A percentile compares a stretch with the other conserved stretches of the same genome.
Evolutionary conservation across 1,140 invertebrate genomes (phyloP).

Genomic region (Lepeophtheirus salmonis): DNA sequence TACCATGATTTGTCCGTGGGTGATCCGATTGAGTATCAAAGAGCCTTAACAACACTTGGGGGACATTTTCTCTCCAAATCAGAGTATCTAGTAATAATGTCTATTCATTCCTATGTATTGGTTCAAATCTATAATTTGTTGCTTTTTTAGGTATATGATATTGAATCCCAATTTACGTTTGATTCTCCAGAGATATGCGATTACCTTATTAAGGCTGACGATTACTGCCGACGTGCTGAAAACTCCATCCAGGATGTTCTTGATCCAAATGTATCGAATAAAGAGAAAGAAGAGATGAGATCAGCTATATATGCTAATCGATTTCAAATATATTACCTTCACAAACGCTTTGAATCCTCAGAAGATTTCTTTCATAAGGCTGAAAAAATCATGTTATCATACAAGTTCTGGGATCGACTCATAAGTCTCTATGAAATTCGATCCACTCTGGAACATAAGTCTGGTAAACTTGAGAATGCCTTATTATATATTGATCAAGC

Average conservation of each 20-base stretch:
- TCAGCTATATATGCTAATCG: neutral
- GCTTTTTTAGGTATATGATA: neutral
- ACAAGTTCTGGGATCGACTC: neutral
- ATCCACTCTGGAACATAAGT: neutral
- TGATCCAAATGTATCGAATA: neutral
- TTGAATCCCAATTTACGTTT: neutral
- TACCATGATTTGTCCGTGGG: neutral
- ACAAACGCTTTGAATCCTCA: neutral
- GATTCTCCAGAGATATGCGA: neutral
- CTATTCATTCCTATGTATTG: too few species aligned
- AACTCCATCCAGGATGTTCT: neutral
- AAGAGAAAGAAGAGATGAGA: neutral
- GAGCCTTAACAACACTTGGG: neutral
- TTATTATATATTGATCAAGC: neutral
- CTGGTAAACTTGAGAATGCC: neutral
- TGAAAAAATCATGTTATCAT: neutral
- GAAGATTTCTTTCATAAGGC: neutral
- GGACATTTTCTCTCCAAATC: neutral
- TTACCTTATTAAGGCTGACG: neutral
- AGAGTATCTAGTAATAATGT: neutral
- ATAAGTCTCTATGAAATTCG: neutral
- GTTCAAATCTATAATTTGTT: neutral
- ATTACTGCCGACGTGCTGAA: neutral
- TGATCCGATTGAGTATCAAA: neutral
- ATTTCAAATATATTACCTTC: neutral